Evolutionary conservation across 2,113 vertebrate species (phyloP).

Genomic region (Lipotes vexillifer): DNA sequence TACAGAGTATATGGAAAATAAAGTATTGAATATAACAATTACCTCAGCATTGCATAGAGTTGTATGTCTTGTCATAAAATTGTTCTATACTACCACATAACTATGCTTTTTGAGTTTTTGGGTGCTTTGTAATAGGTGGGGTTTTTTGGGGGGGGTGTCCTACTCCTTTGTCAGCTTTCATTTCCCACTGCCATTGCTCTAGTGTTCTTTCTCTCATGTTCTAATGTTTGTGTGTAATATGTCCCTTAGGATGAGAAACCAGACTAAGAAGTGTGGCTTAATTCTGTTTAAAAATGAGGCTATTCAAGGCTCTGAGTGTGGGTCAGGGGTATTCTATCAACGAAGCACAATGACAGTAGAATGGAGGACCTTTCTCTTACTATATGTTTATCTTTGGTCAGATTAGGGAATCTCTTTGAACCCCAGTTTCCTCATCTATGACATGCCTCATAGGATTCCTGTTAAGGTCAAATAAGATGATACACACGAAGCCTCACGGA

Average conservation of each 20-base stretch:
- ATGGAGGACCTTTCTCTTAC: not conserved
- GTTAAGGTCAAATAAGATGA: not conserved
- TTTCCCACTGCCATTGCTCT: not conserved
- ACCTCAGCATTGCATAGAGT: not conserved
- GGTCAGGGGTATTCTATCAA: not conserved
- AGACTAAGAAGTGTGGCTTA: not conserved
- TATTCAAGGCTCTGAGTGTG: not conserved
- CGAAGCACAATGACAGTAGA: not conserved
- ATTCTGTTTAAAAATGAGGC: not conserved
- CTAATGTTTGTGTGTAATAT: not conserved
- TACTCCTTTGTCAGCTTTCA: not conserved
- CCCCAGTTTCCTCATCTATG: not conserved
- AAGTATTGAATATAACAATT: not conserved
- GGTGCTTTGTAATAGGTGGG: not conserved
- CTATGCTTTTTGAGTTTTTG: not conserved
- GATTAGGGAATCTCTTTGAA: not conserved
- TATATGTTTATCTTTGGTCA: not conserved
- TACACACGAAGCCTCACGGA: not conserved
- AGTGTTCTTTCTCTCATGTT: not conserved
- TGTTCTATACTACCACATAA: not conserved
- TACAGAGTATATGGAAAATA: not conserved
- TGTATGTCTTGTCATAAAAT: not conserved
- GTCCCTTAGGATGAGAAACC: not conserved
- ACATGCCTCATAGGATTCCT: not conserved
- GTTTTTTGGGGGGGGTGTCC: not conserved